A percentile compares a stretch with the other conserved stretches of the same genome.
Conservation (phyloP, 1,140 invertebrate species). For the Caerostris darwini region DNA sequence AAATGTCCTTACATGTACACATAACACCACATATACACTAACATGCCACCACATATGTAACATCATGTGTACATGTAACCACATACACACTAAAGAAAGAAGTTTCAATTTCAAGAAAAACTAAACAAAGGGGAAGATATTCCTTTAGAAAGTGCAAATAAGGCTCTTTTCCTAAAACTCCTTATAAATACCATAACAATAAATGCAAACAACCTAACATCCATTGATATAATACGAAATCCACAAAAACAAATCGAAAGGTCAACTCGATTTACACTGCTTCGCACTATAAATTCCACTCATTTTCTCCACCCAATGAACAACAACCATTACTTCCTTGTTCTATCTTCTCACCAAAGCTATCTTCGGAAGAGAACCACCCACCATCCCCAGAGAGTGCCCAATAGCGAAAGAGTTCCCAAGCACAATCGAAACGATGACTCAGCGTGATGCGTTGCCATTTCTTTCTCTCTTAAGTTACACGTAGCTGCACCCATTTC, state of each 20-base stretch:
- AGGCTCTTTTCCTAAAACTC: too few species aligned
- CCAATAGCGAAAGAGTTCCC: background rate
- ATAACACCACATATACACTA: too few species aligned
- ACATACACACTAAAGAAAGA: too few species aligned
- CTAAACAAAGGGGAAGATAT: too few species aligned
- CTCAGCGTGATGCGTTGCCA: background rate
- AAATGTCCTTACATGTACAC: too few species aligned
- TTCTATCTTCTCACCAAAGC: background rate
- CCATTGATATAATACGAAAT: background rate
- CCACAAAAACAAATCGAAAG: background rate
- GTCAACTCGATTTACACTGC: background rate
- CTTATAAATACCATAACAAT: too few species aligned
- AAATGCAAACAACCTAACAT: background rate
- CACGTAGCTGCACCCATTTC: background rate
- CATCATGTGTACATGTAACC: too few species aligned
- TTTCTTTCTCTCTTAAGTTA: background rate
- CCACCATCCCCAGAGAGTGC: background rate
- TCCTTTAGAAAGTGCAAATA: too few species aligned
- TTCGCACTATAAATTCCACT: background rate
- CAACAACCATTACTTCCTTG: background rate
- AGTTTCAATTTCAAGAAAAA: too few species aligned
- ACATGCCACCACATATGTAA: too few species aligned
- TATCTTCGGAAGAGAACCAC: background rate
- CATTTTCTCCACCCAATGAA: background rate
- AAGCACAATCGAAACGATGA: slow-evolving; percentile 7